phyloP scores from a whole-genome alignment of 2,888 invertebrate genomes.

The Tenthredo mesomela region DNA sequence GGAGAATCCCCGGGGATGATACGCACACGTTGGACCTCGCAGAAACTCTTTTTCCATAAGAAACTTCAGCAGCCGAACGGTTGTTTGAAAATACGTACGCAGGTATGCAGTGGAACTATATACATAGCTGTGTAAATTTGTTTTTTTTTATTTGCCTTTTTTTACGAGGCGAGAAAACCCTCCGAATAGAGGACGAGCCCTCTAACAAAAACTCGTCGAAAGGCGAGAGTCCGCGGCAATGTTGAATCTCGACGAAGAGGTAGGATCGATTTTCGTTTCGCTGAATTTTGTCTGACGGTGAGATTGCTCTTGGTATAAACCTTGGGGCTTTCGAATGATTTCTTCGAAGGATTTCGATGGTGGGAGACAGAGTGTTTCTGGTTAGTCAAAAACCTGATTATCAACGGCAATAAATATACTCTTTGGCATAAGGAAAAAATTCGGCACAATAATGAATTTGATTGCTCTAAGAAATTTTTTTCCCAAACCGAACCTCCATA shows the following conservation, averaged over 20 bases:
- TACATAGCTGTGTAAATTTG: not conserved
- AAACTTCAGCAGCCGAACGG: not conserved
- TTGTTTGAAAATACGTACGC: not conserved
- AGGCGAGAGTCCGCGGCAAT: not conserved
- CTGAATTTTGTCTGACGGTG: constrained; percentile 40
- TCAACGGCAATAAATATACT: constrained; percentile 14
- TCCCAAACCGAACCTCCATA: not conserved
- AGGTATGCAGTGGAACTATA: not conserved
- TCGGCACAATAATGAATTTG: not conserved
- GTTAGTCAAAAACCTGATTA: constrained; percentile 4
- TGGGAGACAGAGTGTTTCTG: constrained; percentile 2
- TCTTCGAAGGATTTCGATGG: constrained; percentile 10
- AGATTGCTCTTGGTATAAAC: constrained; percentile 30
- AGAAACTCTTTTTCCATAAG: not conserved
- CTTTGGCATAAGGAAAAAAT: not conserved
- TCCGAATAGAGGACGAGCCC: not conserved
- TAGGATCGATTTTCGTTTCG: constrained; percentile 31
- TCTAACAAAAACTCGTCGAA: not conserved
- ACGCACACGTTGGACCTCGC: not conserved
- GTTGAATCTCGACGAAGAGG: not conserved
- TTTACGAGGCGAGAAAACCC: constrained; percentile 21
- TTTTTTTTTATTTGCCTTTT: not conserved
- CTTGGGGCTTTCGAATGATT: constrained; percentile 13
- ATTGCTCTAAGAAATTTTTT: not conserved
- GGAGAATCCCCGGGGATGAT: constrained; percentile 19